Evolutionary conservation across 2,797 vertebrate species (phyloP), one percentile per base, ranked within the genome.

Genomic region (Thripadectes ignobilis): DNA sequence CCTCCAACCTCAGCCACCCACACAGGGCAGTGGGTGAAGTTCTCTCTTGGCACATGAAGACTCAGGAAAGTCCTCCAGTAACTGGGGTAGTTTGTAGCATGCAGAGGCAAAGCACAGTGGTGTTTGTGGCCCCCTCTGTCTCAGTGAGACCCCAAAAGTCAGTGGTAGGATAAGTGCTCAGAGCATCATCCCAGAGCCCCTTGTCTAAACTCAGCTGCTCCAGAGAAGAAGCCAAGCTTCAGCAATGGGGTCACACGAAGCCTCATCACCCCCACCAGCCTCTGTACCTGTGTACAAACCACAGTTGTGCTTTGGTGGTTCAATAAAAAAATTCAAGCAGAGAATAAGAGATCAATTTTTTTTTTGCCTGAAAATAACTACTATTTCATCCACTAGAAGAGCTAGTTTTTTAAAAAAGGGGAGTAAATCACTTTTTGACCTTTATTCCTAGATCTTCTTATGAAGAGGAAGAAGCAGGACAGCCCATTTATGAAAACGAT

Each of bases 131-230:
- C 73, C 0, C 12, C 39, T 85, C 48, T 52, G 29, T 17, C 52
- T 24, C 63, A 36, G 24, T 0, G 1, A 52, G 57, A 85, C 48
- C 17, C 58, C 57, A 34, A 14, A 36, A 10, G n/a, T 12, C 71
- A 59, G n/a, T 62, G 39, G 19, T 15, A 22, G 1, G 0, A 10
- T 9, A 61, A 77, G 14, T 0, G 0, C 38, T 6, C 12, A 18
- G 86, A 55, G 83, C n/a, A 41, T 14, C 13, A 16, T 9, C 65
- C 71, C 38, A 11, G 54, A 26, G 11, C 10, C 41, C 39, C 14
- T 45, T 5, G 0, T 29, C 74, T 21, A 67, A 72, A 38, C 45
- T 21, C 34, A 34, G 29, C 34, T 87, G 67, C 46, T 59, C 61
- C 74, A 36, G 48, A 38, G 36, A 20, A 78, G 46, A 29, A 71